Percentiles rank a stretch among this genome's conserved stretches.
Evolutionary conservation across 2,888 invertebrate genomes (phyloP).

Genomic region (Agriopis leucophaearia): DNA sequence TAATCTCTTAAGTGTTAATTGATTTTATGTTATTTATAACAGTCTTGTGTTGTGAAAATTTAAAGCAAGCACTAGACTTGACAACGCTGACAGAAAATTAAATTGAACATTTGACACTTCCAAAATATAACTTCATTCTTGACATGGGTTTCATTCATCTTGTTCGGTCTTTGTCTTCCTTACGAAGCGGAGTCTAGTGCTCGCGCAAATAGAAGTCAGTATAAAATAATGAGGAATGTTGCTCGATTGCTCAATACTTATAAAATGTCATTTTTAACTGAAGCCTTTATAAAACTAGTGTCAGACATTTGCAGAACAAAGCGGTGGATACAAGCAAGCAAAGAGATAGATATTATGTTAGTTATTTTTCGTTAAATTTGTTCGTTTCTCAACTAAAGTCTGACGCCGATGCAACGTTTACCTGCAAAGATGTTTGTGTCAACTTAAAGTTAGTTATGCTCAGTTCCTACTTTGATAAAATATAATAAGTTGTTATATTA

Average conservation of each 20-base stretch:
- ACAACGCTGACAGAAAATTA: not conserved
- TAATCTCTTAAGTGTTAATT: slow-evolving; percentile 56
- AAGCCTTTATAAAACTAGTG: slow-evolving; percentile 1
- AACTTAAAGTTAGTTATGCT: slow-evolving; percentile 37
- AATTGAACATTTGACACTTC: not conserved
- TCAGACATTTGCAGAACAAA: not conserved
- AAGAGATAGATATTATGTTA: not conserved
- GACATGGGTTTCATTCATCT: not conserved
- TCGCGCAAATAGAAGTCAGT: not conserved
- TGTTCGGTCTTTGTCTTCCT: not conserved
- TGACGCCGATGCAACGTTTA: not conserved
- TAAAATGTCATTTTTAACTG: slow-evolving; percentile 15
- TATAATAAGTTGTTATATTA: slow-evolving; percentile 27
- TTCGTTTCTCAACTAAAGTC: not conserved
- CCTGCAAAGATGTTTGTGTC: slow-evolving; percentile 5
- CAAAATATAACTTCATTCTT: not conserved
- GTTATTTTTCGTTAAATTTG: not conserved
- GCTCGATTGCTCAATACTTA: slow-evolving; percentile 24
- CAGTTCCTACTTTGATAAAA: slow-evolving; percentile 51
- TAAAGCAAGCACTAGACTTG: slow-evolving; percentile 6
- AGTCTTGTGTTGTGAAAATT: slow-evolving; percentile 32
- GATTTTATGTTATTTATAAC: slow-evolving; percentile 40
- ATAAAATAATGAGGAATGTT: slow-evolving; percentile 5
- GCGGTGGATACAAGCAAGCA: not conserved
- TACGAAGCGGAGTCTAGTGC: not conserved